Evolutionary conservation across 1,140 invertebrate species (phyloP).

Genomic region (Listronotus oregonensis): DNA sequence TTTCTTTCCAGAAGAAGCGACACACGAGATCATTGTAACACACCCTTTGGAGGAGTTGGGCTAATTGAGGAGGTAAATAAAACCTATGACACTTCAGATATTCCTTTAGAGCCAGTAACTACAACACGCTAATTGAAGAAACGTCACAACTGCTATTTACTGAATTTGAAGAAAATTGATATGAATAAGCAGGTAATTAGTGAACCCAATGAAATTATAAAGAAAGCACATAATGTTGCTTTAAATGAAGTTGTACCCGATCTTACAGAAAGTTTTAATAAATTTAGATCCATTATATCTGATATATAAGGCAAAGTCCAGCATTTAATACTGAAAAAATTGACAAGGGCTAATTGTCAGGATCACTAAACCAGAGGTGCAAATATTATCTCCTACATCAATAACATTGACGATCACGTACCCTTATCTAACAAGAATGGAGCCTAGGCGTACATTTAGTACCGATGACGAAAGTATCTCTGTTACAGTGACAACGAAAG

Average conservation of each 20-base stretch:
- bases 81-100: conserved; percentile 5
- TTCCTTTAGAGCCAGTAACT: conserved; percentile 23
- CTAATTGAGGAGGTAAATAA: conserved; percentile 4
- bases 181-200: background rate
- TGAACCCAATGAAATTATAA: background rate
- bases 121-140: too few relatives aligned
- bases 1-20: conserved; percentile 15
- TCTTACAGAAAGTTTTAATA: too few relatives aligned
- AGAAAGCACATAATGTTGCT: background rate
- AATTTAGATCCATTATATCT: too few relatives aligned
- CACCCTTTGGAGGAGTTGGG: conserved; percentile 28
- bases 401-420: conserved; percentile 27
- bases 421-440: background rate
- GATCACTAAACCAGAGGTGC: conserved; percentile 17
- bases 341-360: background rate
- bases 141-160: too few relatives aligned
- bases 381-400: conserved; percentile 32
- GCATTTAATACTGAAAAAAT: too few relatives aligned
- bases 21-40: conserved; percentile 21
- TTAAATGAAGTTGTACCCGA: background rate
- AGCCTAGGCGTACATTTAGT: conserved; percentile 2
- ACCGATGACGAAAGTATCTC: conserved; percentile 11
- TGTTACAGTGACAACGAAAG: conserved; percentile 39
- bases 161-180: background rate
- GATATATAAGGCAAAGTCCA: too few relatives aligned